Evolutionary conservation across 2,888 invertebrate genomes (phyloP), one percentile per base, ranked within the genome.

Genomic region (Dasypogon diadema): DNA sequence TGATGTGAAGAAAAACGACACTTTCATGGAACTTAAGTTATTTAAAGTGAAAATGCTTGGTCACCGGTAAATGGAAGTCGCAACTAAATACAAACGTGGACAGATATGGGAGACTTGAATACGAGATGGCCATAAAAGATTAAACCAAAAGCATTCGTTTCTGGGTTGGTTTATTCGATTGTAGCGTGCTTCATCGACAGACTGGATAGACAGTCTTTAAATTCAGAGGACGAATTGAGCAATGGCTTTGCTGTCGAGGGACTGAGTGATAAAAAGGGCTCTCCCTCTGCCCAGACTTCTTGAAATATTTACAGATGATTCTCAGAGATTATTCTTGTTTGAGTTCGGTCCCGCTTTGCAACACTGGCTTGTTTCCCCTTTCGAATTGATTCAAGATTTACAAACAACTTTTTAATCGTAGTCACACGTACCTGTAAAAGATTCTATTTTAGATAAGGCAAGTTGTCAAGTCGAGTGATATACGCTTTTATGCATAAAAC

Each of bases 381-480:
- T 12, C 16, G 54, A 54, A 70, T 70, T 46, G 70, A 70, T 54
- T 54, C 54, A 24, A 34, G 70, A 30, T 70, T 70, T 70, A 70
- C 70, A 70, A 70, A 70, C 54, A 70, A 54, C 70, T 70, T 70
- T 70, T 70, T 70, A 70, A 70, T 70, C 70, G 70, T 48, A 70
- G 70, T 54, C 70, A 54, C 70, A 70, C 70, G 21, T 54, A 26
- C 54, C 54, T 54, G 37, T 54, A 70, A 54, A 37, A 70, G 70
- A 70, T 70, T 54, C 70, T 34, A 70, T 70, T 70, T 46, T 30
- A 70, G 70, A 70, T 70, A 70, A 70, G 70, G 16, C 16, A 34
- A 54, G 54, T 70, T 70, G 70, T 70, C 70, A 70, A 70, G 24
- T 54, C 54, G 22, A 14, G 70, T 54, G 70, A 70, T 70, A 54